Conservation (phyloP, 2,797 vertebrate genomes). For the Enteromius viviparus region DNA sequence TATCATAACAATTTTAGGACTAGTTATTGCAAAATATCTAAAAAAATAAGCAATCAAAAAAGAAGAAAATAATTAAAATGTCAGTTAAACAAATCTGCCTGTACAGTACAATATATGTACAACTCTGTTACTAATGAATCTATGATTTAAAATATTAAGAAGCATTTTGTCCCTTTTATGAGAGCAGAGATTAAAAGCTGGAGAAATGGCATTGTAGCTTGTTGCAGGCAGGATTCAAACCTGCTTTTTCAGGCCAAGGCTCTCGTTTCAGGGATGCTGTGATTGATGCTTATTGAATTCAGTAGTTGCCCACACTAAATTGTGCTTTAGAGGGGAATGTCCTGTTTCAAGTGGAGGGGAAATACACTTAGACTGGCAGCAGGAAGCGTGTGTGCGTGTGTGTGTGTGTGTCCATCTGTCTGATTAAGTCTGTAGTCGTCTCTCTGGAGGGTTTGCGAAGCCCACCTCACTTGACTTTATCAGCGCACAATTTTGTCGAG, state of each 20-base stretch:
- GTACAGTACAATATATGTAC: not conserved
- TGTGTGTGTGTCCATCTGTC: conserved; percentile 22
- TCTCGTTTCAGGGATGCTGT: not conserved
- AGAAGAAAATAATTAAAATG: not conserved
- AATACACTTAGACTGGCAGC: conserved; percentile 42
- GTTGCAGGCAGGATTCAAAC: conserved; percentile 19
- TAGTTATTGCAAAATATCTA: too few species aligned
- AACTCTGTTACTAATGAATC: not conserved
- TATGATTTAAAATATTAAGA: not conserved
- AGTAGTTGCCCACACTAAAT: conserved; percentile 2
- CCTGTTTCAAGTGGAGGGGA: conserved; percentile 31
- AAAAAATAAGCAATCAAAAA: not conserved
- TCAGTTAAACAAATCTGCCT: not conserved
- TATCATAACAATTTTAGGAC: not conserved
- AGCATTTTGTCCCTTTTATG: not conserved
- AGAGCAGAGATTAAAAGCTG: not conserved
- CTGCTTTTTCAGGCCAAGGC: not conserved
- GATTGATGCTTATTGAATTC: conserved; percentile 22
- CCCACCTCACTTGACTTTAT: conserved; percentile 57
- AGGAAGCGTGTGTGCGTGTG: conserved; percentile 30
- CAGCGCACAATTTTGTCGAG: conserved; percentile 47
- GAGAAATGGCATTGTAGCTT: not conserved
- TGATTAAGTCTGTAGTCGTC: conserved; percentile 52
- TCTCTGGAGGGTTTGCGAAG: conserved; percentile 47
- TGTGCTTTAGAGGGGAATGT: conserved; percentile 29